Base-by-base conservation (phyloP, 2,888 invertebrate species). In the Nephrotoma flavescens region DNA sequence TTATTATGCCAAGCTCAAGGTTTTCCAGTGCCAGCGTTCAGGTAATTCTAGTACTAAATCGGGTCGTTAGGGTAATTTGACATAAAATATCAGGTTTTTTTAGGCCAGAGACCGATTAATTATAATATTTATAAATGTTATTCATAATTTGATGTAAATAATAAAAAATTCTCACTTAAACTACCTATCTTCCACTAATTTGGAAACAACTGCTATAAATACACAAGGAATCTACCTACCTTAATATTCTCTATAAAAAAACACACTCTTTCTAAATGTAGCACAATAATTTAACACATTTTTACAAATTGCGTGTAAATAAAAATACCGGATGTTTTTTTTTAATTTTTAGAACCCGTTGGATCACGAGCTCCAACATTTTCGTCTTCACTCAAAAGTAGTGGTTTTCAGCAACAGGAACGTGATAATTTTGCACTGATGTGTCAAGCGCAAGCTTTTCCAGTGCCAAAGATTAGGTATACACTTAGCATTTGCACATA, bases 1-100 rank as follows among this genome's bases (percentile, higher is more conserved):
- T 90, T 95, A 87, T 91, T 94, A 85, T 95, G 95, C 90, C 94
- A 94, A 89, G 94, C 95, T 88, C 95, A 95, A 91, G 95, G 93
- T 12, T 93, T 92, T 91, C 96, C 95, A 86, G 93, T 95, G 89
- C 96, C 96, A 89, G 89, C 94, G 88, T 95, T 94, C 93, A 95
- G 95, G 95, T 95, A 93, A 84, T 41, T 41, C 12, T 84, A 83
- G 31, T 31, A 31, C 1, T 31, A 31, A 31, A 31, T 31, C 31
- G 2, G n/a, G n/a, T n/a, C n/a, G 31, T 3, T 31, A 2, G 31
- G 31, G 31, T 31, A 31, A 31, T 31, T 2, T 31, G 1, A 3
- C 2, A 2, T 31, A 0, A 31, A 2, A 31, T 31, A 31, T 31
- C 31, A 2, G 31, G 0, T 31, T 31, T 0, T 31, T 31, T 31